Evolutionary conservation across 2,888 invertebrate genomes (phyloP).

Genomic region (Melinaea menophilus): DNA sequence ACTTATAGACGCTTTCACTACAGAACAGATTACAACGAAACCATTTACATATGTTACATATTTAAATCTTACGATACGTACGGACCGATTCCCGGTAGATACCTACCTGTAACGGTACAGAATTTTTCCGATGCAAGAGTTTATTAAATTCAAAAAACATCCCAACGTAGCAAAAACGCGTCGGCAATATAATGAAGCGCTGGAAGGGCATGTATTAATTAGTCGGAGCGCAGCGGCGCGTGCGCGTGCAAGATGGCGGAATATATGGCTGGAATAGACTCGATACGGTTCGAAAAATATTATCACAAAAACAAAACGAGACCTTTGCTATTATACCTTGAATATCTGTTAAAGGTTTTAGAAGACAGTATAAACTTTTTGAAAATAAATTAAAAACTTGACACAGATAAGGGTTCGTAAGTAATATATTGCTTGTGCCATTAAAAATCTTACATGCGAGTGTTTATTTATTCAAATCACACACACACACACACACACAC

Average conservation of each 20-base stretch:
- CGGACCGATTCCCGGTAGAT: too few relatives aligned
- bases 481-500: neutral
- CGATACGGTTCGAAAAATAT: constrained; percentile 34
- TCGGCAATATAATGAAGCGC: constrained; percentile 64
- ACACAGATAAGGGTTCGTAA: neutral
- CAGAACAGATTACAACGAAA: too few relatives aligned
- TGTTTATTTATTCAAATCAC: too few relatives aligned
- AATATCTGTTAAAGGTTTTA: neutral
- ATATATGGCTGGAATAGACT: constrained; percentile 31
- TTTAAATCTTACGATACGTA: too few relatives aligned
- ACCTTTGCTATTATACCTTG: constrained; percentile 21
- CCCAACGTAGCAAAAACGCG: constrained; percentile 52
- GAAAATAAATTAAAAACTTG: neutral
- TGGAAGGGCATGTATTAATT: constrained; percentile 67
- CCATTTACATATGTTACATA: too few relatives aligned
- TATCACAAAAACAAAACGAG: constrained; percentile 24
- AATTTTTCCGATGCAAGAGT: constrained; percentile 10
- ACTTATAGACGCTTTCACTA: too few relatives aligned
- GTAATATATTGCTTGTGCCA: too few relatives aligned
- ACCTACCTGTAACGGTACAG: neutral
- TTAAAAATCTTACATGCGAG: too few relatives aligned
- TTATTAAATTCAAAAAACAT: constrained; percentile 13
- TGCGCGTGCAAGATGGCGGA: constrained; percentile 46
- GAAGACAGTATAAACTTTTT: neutral
- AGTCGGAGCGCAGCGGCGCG: constrained; percentile 59